These are phyloP conservation scores for Leptatherina wallacei DNA, from an alignment of 2,797 vertebrate genomes.

Conservation along the genomic window DNA sequence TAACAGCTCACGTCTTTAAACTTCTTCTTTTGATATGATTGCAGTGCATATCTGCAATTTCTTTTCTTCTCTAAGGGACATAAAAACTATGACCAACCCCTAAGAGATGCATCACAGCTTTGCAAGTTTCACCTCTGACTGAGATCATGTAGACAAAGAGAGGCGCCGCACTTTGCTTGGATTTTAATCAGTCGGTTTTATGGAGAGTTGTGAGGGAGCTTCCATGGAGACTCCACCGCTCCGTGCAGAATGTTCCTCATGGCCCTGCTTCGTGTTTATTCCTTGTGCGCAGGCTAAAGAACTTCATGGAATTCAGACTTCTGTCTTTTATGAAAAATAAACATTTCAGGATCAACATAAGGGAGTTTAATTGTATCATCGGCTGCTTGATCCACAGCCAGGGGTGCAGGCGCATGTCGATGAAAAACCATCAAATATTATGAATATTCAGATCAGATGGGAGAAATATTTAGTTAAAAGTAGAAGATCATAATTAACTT, in stretches of 20 bases:
- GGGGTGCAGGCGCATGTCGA: fast-evolving
- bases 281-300: not conserved
- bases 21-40: too few species aligned
- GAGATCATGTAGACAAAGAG: not conserved
- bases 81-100: not conserved
- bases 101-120: not conserved
- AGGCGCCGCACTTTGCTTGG: constrained; percentile 1
- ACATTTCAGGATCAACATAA: not conserved
- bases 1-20: too few species aligned
- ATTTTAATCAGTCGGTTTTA: constrained; percentile 30
- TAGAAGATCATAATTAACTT: not conserved
- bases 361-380: not conserved
- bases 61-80: not conserved
- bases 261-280: not conserved
- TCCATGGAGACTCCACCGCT: constrained; percentile 15
- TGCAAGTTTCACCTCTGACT: not conserved
- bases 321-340: not conserved
- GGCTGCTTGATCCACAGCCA: not conserved
- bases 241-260: not conserved
- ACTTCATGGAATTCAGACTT: not conserved
- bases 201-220: constrained; percentile 9
- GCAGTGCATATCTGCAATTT: too few species aligned
- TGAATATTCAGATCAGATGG: not conserved
- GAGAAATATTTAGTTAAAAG: not conserved
- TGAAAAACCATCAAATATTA: not conserved